These are phyloP conservation scores for Himalopsyche anomala DNA, from an alignment of 2,888 invertebrate genomes.

Conservation along the genomic window DNA sequence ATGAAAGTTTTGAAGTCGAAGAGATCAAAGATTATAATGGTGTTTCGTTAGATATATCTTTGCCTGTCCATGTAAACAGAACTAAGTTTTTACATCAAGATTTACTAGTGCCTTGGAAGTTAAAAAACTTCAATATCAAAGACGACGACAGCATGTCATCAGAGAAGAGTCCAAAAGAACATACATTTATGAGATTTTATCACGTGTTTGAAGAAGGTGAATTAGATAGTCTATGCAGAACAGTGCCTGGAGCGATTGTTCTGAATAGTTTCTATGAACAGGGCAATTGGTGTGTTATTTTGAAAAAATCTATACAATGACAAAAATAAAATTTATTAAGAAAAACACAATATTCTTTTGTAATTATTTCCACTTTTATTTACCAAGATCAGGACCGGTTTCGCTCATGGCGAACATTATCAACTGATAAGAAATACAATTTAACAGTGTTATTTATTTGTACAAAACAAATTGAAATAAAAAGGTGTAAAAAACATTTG, in stretches of 20 bases:
- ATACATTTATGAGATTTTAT: conserved; percentile 89
- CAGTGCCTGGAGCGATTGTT: conserved; percentile 76
- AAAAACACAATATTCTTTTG: neutral
- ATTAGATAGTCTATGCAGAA: conserved; percentile 81
- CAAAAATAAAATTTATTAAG: conserved; percentile 43
- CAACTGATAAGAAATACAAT: too few relatives aligned
- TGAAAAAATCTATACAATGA: conserved; percentile 77
- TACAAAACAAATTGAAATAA: too few relatives aligned
- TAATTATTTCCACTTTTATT: too few relatives aligned
- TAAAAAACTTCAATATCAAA: conserved; percentile 73
- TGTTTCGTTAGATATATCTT: conserved; percentile 67
- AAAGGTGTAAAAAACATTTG: too few relatives aligned
- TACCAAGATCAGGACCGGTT: too few relatives aligned
- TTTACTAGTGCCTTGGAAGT: conserved; percentile 96
- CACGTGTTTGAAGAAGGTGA: conserved; percentile 95
- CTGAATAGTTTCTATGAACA: conserved; percentile 91
- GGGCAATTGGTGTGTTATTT: conserved; percentile 95
- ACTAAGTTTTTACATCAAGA: conserved; percentile 94
- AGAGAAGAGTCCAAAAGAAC: conserved; percentile 70
- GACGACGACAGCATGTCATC: conserved; percentile 68
- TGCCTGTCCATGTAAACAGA: conserved; percentile 93
- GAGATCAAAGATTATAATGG: conserved; percentile 58
- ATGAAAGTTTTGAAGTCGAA: conserved; percentile 67
- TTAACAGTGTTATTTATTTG: too few relatives aligned
- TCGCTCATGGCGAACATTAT: too few relatives aligned